Conservation (phyloP, 2,113 vertebrate genomes). For the Cyrtonyx montezumae region DNA sequence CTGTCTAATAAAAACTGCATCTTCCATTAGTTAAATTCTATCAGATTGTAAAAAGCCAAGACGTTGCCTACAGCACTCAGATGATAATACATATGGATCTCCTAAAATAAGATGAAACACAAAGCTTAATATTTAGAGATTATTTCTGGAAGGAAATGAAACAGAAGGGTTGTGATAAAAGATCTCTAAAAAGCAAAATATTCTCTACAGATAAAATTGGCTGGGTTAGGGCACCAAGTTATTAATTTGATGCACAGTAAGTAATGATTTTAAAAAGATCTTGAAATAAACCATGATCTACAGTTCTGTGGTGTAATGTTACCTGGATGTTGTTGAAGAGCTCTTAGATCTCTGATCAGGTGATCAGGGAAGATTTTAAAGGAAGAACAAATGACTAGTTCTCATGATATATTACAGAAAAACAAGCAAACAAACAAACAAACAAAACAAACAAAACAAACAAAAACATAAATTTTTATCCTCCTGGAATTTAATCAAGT, state of each 20-base stretch:
- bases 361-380: not conserved
- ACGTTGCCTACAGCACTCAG: not conserved
- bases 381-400: not conserved
- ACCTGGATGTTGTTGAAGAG: not conserved
- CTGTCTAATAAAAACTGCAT: not conserved
- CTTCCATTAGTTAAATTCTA: not conserved
- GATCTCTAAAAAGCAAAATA: not conserved
- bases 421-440: no score
- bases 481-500: not conserved
- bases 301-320: accelerated
- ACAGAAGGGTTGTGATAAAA: not conserved
- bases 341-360: not conserved
- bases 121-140: not conserved
- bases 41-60: not conserved
- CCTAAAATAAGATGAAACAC: not conserved
- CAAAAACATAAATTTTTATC: not conserved
- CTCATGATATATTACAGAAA: not conserved
- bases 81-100: not conserved
- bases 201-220: not conserved
- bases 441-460: no score
- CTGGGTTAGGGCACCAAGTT: not conserved
- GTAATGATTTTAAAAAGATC: not conserved
- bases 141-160: not conserved
- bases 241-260: accelerated
- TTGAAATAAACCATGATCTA: not conserved